Evolutionary conservation across 2,888 invertebrate genomes (phyloP), one percentile per base, ranked within the genome.

Genomic region (Alcis repandata): DNA sequence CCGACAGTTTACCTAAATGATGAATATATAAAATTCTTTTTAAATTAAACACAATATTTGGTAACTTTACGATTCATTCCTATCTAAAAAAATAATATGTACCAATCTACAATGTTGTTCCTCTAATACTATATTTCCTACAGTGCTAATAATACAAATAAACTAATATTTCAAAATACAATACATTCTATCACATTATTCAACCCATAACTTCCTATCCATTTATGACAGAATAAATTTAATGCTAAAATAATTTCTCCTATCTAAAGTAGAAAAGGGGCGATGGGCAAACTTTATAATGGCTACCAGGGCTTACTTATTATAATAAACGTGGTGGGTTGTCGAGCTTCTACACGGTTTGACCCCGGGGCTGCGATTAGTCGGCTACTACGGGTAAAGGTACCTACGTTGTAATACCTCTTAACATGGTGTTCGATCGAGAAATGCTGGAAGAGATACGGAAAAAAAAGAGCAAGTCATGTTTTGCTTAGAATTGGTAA

Each of bases 331-430:
- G 90, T 89, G 90, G 90, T 78, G 85, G 82, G 83, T 83, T 83
- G 84, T 72, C 80, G 80, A 82, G 85, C 83, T 83, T 79, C 82
- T 87, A 92, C 92, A 92, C 87, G 91, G 85, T 78, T 76, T 92
- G 92, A 93, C 92, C 92, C 79, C 84, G 74, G 75, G 90, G 87
- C 88, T 84, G 83, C 91, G 90, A 92, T 92, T 92, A 92, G 92
- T 79, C 75, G 74, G 85, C 87, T 89, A 89, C 90, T 81, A 87
- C 84, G 76, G 70, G 76, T 73, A 76, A 70, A 77, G 71, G 76
- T 84, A 85, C 82, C 81, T 82, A 69, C 69, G 77, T 77, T 80
- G 82, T 82, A 84, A 79, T 83, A 82, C 83, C 79, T 79, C 76
- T 76, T 80, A 83, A 83, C 87, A 83, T 83, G 83, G 67, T 74